Evolutionary conservation across 2,888 invertebrate species (phyloP).

Genomic region (Asteroscopus sphinx): DNA sequence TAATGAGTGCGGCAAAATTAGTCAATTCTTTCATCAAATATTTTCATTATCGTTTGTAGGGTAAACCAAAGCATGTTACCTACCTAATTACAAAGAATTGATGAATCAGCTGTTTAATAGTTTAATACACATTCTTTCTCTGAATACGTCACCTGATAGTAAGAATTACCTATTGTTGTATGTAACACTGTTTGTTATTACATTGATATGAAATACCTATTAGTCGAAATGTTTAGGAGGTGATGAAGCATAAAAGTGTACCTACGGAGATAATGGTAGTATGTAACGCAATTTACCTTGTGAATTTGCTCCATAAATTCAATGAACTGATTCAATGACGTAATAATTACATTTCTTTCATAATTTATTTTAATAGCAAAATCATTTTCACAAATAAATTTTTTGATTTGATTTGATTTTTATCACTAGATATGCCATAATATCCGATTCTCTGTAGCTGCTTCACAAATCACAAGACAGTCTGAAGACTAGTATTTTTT

Average conservation of each 20-base stretch:
- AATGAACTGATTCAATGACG: too few relatives aligned
- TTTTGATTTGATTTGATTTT: too few relatives aligned
- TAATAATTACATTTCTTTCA: too few relatives aligned
- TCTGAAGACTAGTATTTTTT: too few relatives aligned
- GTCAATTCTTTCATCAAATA: slow-evolving; percentile 4
- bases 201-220: slow-evolving; percentile 26
- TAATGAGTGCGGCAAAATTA: slow-evolving; percentile 11
- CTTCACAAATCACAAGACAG: too few relatives aligned
- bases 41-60: slow-evolving; percentile 14
- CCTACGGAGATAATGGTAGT: background rate
- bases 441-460: too few relatives aligned
- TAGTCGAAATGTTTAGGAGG: slow-evolving; percentile 18
- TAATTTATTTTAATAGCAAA: too few relatives aligned
- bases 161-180: slow-evolving; percentile 19
- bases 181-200: slow-evolving; percentile 2
- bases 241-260: slow-evolving; percentile 4
- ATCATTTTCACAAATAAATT: too few relatives aligned
- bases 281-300: too few relatives aligned
- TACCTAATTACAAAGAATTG: slow-evolving; percentile 16
- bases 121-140: slow-evolving; percentile 22
- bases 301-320: too few relatives aligned
- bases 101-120: slow-evolving; percentile 26
- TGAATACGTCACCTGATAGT: slow-evolving; percentile 38
- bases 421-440: too few relatives aligned
- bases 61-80: background rate